Conservation (phyloP, 2,888 invertebrate species). For the Patella depressa region DNA sequence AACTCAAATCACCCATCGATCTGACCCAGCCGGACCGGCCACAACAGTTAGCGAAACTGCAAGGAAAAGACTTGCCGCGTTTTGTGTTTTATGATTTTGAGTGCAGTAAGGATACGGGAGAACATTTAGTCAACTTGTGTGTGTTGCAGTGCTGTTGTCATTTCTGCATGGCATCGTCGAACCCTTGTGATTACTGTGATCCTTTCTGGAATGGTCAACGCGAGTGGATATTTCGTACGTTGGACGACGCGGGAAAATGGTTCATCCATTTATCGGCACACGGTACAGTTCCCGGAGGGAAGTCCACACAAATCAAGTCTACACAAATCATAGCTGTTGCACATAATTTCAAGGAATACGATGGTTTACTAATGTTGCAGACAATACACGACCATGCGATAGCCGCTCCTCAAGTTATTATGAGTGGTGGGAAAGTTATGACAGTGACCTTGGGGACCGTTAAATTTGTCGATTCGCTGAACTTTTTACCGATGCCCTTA, state of each 20-base stretch:
- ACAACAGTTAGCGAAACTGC: not conserved
- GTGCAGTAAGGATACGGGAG: not conserved
- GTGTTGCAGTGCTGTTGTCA: not conserved
- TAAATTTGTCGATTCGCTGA: not conserved
- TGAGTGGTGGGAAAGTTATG: not conserved
- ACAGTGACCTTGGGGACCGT: not conserved
- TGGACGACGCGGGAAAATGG: not conserved
- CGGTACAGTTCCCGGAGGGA: not conserved
- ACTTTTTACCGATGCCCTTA: not conserved
- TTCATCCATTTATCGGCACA: not conserved
- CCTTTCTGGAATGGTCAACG: not conserved
- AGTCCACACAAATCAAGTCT: not conserved
- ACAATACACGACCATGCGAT: not conserved
- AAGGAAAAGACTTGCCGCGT: not conserved
- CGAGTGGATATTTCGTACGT: not conserved
- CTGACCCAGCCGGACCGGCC: not conserved
- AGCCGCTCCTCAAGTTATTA: not conserved
- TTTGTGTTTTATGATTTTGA: not conserved
- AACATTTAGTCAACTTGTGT: not conserved
- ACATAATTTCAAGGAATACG: conserved; percentile 6
- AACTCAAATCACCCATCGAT: not conserved
- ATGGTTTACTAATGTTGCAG: not conserved
- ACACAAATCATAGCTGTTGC: not conserved
- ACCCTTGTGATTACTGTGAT: not conserved
- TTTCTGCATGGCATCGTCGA: not conserved